Conservation (phyloP, 2,797 vertebrate species). For the Mus minutoides region DNA sequence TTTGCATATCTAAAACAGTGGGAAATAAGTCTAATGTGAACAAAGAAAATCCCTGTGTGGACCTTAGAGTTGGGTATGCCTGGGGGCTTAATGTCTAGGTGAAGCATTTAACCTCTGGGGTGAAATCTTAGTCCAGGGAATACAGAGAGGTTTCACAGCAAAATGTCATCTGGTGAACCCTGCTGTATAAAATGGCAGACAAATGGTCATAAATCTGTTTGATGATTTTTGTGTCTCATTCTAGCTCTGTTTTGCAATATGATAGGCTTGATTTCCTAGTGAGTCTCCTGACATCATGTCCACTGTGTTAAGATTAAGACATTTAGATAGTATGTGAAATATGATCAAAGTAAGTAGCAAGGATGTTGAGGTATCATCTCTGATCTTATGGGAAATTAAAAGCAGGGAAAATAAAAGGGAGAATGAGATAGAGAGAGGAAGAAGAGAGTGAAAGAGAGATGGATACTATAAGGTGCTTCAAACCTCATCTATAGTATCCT, state of each 20-base stretch:
- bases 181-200: conserved; percentile 55
- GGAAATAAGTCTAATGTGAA: background rate
- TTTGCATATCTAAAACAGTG: background rate
- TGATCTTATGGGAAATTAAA: conserved; percentile 30
- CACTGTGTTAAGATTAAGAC: conserved; percentile 72
- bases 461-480: background rate
- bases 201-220: conserved; percentile 66
- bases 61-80: background rate
- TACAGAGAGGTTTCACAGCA: conserved; percentile 64
- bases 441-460: background rate
- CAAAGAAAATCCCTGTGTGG: conserved; percentile 10
- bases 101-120: conserved; percentile 61
- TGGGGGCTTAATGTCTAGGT: conserved; percentile 50
- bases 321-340: conserved; percentile 66
- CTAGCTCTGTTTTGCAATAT: conserved; percentile 70
- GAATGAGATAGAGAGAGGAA: background rate
- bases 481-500: background rate
- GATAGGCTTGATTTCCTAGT: conserved; percentile 67
- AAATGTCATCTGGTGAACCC: conserved; percentile 70
- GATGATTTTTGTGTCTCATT: conserved; percentile 64
- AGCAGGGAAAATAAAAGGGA: conserved; percentile 48
- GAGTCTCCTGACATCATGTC: conserved; percentile 51
- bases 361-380: background rate
- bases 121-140: conserved; percentile 60
- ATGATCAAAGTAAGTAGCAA: conserved; percentile 48